Evolutionary conservation across 2,113 vertebrate genomes (phyloP).

Genomic region (Danio rerio): DNA sequence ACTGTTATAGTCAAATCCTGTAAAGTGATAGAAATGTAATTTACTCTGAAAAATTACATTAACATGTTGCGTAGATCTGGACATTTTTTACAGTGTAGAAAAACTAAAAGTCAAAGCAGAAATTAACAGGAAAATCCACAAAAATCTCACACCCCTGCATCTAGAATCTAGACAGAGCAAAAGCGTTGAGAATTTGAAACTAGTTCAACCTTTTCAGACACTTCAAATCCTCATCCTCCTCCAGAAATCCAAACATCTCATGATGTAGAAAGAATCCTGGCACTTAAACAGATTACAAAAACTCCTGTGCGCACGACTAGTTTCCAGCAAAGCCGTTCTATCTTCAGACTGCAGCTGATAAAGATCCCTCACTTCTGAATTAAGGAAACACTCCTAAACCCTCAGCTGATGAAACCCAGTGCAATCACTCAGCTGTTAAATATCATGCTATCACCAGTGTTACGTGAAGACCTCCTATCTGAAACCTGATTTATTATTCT

Average conservation of each 20-base stretch:
- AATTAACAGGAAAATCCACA: not conserved
- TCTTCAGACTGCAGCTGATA: not conserved
- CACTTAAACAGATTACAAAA: not conserved
- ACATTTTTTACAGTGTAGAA: too few species aligned
- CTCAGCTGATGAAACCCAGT: slow-evolving; percentile 18
- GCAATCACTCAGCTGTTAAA: not conserved
- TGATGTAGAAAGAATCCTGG: not conserved
- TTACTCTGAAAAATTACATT: too few species aligned
- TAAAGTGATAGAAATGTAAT: too few species aligned
- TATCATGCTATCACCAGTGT: not conserved
- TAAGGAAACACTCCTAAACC: not conserved
- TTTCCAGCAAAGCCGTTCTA: not conserved
- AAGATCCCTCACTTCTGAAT: slow-evolving; percentile 28
- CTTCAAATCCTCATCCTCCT: not conserved
- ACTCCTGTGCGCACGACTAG: not conserved
- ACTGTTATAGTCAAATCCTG: too few species aligned
- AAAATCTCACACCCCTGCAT: not conserved
- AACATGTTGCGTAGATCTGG: too few species aligned
- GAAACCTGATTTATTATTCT: not conserved
- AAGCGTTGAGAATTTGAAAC: not conserved
- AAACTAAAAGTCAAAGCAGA: not conserved
- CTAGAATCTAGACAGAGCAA: not conserved
- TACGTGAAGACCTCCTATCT: not conserved
- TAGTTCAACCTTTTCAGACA: not conserved
- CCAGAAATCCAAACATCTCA: slow-evolving; percentile 5